Percentiles rank a stretch among this genome's conserved stretches.
These are phyloP conservation scores for Ochropleura plecta DNA, from an alignment of 2,888 invertebrate genomes.

Conservation along the genomic window DNA sequence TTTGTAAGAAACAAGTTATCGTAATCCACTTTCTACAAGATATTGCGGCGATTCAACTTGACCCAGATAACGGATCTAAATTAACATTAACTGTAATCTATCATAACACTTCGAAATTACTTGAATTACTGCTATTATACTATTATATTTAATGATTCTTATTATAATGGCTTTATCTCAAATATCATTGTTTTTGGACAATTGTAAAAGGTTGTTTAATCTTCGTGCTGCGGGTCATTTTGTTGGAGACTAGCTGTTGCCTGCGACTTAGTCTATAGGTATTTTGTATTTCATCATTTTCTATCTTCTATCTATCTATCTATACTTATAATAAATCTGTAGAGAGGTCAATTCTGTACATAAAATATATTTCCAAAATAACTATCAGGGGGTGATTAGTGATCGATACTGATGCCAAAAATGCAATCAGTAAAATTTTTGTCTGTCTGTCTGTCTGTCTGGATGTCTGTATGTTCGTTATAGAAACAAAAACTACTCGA, in stretches of 20 bases:
- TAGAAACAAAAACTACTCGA: too few relatives aligned
- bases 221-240: slow-evolving; percentile 2
- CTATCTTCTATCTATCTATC: too few relatives aligned
- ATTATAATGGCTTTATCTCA: slow-evolving; percentile 49
- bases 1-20: slow-evolving; percentile 62
- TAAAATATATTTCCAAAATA: too few relatives aligned
- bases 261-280: neutral
- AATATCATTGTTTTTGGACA: slow-evolving; percentile 35
- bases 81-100: slow-evolving; percentile 62
- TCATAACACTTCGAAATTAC: slow-evolving; percentile 54
- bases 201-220: slow-evolving; percentile 22
- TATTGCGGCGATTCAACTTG: slow-evolving; percentile 66
- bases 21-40: slow-evolving; percentile 68
- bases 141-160: slow-evolving; percentile 48
- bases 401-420: too few relatives aligned
- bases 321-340: too few relatives aligned
- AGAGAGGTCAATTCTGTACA: too few relatives aligned
- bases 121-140: slow-evolving; percentile 44
- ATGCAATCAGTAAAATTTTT: too few relatives aligned
- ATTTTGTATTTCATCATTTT: neutral
- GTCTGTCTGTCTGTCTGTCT: too few relatives aligned
- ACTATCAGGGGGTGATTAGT: too few relatives aligned
- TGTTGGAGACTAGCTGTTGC: neutral
- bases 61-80: slow-evolving; percentile 62
- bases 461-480: too few relatives aligned